A percentile compares a stretch with the other conserved stretches of the same genome.
Evolutionary conservation across 2,888 invertebrate species (phyloP).

Genomic region (Helobdella robusta): DNA sequence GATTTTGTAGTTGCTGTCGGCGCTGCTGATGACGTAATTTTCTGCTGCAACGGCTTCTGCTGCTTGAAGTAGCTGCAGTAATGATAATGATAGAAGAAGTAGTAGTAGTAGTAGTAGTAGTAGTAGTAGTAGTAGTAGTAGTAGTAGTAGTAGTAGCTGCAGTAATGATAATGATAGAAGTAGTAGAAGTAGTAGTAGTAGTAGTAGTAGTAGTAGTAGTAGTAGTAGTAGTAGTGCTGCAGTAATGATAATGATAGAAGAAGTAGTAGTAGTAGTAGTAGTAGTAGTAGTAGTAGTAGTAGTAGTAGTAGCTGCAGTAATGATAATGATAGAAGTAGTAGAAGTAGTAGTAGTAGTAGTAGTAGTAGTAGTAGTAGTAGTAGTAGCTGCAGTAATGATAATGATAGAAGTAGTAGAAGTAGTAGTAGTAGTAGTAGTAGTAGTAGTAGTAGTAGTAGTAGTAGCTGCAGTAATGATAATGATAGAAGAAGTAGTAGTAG

Average conservation of each 20-base stretch:
- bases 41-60: too few relatives aligned
- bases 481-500: neutral
- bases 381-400: neutral
- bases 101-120: neutral
- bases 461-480: neutral
- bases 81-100: neutral
- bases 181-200: neutral
- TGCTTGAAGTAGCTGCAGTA: too few relatives aligned
- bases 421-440: constrained; percentile 1
- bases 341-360: neutral
- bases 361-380: neutral
- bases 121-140: constrained; percentile 1
- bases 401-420: neutral
- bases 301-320: neutral
- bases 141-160: neutral
- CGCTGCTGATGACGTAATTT: too few relatives aligned
- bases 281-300: neutral
- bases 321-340: neutral
- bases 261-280: neutral
- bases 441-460: constrained; percentile 3
- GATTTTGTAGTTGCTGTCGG: too few relatives aligned
- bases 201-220: constrained; percentile 1
- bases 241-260: neutral
- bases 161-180: neutral
- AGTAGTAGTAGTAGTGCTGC: neutral